Evolutionary conservation across 1,140 invertebrate genomes (phyloP), one percentile per base, ranked within the genome.

Genomic region (Latrodectus geometricus): DNA sequence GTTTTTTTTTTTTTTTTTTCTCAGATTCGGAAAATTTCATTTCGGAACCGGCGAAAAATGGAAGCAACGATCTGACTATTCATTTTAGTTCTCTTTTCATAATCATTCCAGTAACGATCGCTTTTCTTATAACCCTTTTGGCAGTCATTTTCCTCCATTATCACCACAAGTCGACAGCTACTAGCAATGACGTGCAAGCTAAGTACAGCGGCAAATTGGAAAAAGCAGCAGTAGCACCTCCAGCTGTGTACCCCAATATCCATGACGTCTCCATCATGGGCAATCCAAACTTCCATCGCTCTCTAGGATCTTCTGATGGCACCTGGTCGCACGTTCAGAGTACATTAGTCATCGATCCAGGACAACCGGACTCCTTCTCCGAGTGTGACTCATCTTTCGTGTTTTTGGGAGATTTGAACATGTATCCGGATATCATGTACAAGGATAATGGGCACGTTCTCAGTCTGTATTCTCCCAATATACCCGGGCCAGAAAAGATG

Each of bases 321-420:
- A 86, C 84, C 23, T 86, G 84, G 84, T 86, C 84, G 54, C 84
- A 86, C 66, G 84, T 79, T 20, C 75, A 77, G 35, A 86, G 84
- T 66, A 69, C 84, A 48, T 73, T 86, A 79, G 84, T 86, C 74
- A 77, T 86, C 48, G 84, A 79, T 86, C 84, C 74, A 9, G 82
- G 72, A 52, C 84, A 86, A 65, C 76, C 76, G 12, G 84, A 86
- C 52, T 86, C 84, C 9, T 86, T 86, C 48, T 86, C 84, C 7
- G 84, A 86, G 23, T 86, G 84, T 50, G 76, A 79, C 69, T 86
- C 84, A 65, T 86, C 84, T n/a, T 86, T 86, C 66, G 84, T 86
- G 50, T 86, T 86, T 78, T 72, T 77, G 48, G 84, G 84, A 12
- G 84, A 86, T 52, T 61, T 79, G 20, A 84, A 84, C 82, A 61